A percentile compares a stretch with the other conserved stretches of the same genome.
These are phyloP conservation scores for Anoplopoma fimbria DNA, from an alignment of 2,113 vertebrate genomes.

Conservation along the genomic window DNA sequence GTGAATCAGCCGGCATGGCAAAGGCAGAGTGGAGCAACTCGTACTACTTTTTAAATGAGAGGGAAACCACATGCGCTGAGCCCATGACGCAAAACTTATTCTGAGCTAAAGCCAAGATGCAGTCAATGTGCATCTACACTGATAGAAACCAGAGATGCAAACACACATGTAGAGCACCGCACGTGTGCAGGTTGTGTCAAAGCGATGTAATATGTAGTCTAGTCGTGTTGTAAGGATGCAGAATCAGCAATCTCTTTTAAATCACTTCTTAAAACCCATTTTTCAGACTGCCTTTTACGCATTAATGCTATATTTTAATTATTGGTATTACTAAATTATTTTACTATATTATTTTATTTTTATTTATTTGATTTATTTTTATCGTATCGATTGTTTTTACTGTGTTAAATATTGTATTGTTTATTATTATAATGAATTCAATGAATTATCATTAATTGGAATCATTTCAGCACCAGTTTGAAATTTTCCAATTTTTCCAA, in stretches of 20 bases:
- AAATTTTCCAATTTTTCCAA: not conserved
- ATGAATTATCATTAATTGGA: not conserved
- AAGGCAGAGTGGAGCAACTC: slow-evolving; percentile 51
- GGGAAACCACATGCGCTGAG: slow-evolving; percentile 38
- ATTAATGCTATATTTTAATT: too few relatives aligned
- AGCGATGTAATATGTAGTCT: not conserved
- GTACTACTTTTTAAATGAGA: slow-evolving; percentile 47
- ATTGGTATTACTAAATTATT: too few relatives aligned
- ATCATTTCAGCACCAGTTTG: not conserved
- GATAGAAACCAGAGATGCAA: not conserved
- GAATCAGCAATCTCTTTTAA: too few relatives aligned
- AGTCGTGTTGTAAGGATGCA: too few relatives aligned
- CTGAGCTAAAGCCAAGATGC: not conserved
- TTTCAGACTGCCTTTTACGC: too few relatives aligned
- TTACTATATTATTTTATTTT: too few relatives aligned
- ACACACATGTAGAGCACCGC: not conserved
- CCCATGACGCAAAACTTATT: not conserved
- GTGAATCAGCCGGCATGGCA: slow-evolving; percentile 61
- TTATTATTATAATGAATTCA: not conserved
- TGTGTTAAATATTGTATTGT: too few relatives aligned
- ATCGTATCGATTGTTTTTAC: too few relatives aligned
- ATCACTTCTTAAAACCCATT: too few relatives aligned
- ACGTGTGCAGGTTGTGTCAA: not conserved
- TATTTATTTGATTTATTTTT: too few relatives aligned
- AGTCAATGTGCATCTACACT: not conserved